Percentiles rank a stretch among this genome's conserved stretches.
These are phyloP conservation scores for Sarotherodon lohbergeri DNA, from an alignment of 2,113 vertebrate species.

Conservation along the genomic window DNA sequence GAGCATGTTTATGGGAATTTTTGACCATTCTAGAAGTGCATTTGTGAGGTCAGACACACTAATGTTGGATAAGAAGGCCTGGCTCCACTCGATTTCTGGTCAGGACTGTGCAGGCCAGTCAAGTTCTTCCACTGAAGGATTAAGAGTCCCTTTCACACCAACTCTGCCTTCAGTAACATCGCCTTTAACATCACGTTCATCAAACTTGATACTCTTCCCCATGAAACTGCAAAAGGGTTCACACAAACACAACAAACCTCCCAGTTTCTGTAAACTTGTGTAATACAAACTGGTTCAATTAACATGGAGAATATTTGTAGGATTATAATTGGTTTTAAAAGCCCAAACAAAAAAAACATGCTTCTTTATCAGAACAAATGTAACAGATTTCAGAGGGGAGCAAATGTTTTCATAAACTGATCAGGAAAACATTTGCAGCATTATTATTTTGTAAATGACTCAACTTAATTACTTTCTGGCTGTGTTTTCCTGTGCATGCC, in stretches of 20 bases:
- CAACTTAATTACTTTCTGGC: neutral
- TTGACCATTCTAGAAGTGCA: neutral
- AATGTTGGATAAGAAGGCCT: neutral
- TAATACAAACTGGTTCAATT: neutral
- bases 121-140: neutral
- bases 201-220: neutral
- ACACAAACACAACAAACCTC: neutral
- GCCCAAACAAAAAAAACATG: neutral
- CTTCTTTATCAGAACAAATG: neutral
- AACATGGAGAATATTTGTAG: neutral
- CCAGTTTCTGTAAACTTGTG: neutral
- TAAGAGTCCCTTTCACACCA: neutral
- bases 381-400: neutral
- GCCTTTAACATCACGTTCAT: neutral
- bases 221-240: neutral
- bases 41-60: neutral
- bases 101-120: neutral
- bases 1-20: neutral
- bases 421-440: neutral
- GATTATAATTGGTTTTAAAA: neutral
- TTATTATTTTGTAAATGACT: neutral
- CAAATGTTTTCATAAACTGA: neutral
- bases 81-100: neutral
- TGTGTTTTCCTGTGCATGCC: neutral
- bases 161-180: neutral